These are phyloP conservation scores for Drosophila oshimai DNA, from an alignment of 1,140 invertebrate genomes.

Conservation along the genomic window DNA sequence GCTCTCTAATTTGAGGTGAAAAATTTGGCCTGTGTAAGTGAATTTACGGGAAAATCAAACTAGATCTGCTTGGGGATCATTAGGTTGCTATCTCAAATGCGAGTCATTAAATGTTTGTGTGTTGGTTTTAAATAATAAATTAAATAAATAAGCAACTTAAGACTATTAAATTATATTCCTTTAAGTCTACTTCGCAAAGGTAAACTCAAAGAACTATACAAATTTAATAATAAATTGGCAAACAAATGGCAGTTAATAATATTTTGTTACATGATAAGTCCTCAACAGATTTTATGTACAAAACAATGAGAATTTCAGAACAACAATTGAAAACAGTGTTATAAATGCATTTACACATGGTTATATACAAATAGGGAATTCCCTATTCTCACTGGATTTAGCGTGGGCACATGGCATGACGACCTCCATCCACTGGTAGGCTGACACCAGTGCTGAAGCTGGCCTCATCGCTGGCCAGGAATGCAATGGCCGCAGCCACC, in stretches of 20 bases:
- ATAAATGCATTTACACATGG: slow-evolving; percentile 48
- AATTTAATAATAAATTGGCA: too few relatives aligned
- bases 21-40: neutral
- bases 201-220: too few relatives aligned
- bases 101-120: too few relatives aligned
- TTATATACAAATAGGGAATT: neutral
- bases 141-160: neutral
- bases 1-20: neutral
- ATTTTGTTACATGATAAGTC: neutral
- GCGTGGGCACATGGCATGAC: slow-evolving; percentile 79
- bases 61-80: too few relatives aligned
- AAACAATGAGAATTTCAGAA: neutral
- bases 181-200: too few relatives aligned
- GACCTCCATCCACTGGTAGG: slow-evolving; percentile 90
- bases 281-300: neutral
- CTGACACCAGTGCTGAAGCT: slow-evolving; percentile 92
- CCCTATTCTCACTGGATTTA: neutral
- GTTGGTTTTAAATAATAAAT: neutral
- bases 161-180: too few relatives aligned
- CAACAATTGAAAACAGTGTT: neutral
- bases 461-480: slow-evolving; percentile 90
- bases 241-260: too few relatives aligned
- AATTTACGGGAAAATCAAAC: neutral
- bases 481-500: slow-evolving; percentile 91
- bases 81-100: too few relatives aligned